A percentile compares a stretch with the other conserved stretches of the same genome.
These are phyloP conservation scores for Peucedramus taeniatus DNA, from an alignment of 2,113 vertebrate genomes.

Conservation along the genomic window DNA sequence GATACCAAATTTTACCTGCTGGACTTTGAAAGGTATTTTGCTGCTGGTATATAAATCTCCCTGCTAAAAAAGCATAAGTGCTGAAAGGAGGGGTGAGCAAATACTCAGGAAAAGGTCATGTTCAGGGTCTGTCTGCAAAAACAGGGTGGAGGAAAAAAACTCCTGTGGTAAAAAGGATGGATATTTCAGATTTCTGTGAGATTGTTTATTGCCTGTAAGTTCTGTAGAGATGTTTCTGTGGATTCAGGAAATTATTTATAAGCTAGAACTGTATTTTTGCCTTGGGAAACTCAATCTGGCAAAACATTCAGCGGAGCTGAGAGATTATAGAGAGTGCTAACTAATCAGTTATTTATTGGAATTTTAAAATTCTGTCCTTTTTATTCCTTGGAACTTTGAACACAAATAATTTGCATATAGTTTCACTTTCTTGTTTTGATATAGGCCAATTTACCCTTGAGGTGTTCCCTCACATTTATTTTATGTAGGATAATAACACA, in stretches of 20 bases:
- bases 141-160: background rate
- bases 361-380: background rate
- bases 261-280: background rate
- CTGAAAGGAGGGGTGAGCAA: background rate
- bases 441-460: background rate
- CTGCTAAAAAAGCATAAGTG: fast-evolving
- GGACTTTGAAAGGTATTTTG: background rate
- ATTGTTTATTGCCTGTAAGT: background rate
- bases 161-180: background rate
- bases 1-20: background rate
- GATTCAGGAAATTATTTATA: background rate
- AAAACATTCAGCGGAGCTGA: background rate
- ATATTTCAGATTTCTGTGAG: background rate
- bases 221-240: background rate
- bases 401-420: background rate
- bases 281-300: background rate
- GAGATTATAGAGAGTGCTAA: background rate
- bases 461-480: background rate
- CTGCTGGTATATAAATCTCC: background rate
- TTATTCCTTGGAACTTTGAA: background rate
- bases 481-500: background rate
- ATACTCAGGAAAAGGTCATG: background rate
- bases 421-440: background rate
- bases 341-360: background rate
- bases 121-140: background rate